Conservation (phyloP, 2,113 vertebrate genomes). For the Eurystomus gularis region DNA sequence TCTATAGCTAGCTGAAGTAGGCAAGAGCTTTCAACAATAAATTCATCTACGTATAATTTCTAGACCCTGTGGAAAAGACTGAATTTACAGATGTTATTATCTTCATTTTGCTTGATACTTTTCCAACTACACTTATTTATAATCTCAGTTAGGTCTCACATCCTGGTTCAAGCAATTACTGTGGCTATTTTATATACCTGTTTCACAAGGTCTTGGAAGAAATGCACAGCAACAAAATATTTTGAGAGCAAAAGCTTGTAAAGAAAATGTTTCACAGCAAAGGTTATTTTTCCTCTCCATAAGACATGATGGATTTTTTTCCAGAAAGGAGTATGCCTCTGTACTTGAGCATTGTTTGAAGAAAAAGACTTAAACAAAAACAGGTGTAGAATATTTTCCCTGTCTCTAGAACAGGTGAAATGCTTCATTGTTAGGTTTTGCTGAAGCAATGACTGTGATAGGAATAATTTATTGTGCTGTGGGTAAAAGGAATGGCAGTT, state of each 20-base stretch:
- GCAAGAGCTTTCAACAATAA: background rate
- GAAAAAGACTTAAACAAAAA: background rate
- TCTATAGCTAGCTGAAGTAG: background rate
- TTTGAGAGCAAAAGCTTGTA: background rate
- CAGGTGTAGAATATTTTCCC: background rate
- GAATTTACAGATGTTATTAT: background rate
- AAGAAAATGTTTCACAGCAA: background rate
- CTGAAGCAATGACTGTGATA: background rate
- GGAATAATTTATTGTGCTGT: background rate
- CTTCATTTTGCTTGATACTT: background rate
- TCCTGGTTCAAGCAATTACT: background rate
- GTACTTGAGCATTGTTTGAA: background rate
- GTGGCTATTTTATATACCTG: background rate
- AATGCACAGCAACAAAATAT: background rate
- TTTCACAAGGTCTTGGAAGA: background rate
- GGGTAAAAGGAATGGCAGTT: background rate
- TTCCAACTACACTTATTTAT: background rate
- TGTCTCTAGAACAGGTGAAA: background rate
- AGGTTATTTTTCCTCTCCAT: background rate
- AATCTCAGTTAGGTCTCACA: background rate
- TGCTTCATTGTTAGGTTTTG: background rate
- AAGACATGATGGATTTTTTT: background rate
- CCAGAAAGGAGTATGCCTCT: background rate
- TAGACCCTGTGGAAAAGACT: background rate
- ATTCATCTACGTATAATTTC: background rate